Percentiles rank a stretch among this genome's conserved stretches.
phyloP scores from a whole-genome alignment of 2,888 invertebrate genomes.

The Myathropa florea region DNA sequence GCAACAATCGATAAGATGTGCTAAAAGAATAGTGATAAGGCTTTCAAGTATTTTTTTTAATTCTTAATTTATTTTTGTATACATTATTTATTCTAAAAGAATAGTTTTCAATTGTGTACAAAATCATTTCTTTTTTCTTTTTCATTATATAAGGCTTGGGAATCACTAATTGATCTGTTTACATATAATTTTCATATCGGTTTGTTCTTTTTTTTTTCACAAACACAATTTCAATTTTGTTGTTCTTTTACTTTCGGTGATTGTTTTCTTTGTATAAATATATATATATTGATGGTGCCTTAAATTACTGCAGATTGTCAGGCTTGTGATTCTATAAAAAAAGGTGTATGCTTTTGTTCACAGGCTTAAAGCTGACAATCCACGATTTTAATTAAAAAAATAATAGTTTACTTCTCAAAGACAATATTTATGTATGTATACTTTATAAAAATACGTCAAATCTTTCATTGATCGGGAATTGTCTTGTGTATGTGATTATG shows the following conservation, averaged over 20 bases:
- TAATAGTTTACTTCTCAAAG: constrained; percentile 26
- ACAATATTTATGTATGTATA: constrained; percentile 21
- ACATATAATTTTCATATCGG: constrained; percentile 5
- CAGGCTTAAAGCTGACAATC: constrained; percentile 52
- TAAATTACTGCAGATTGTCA: constrained; percentile 31
- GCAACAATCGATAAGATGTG: not conserved
- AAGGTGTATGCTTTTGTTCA: constrained; percentile 1
- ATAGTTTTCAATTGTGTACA: constrained; percentile 53
- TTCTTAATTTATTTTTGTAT: not conserved
- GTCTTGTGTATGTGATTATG: not conserved
- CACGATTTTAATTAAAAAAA: constrained; percentile 27
- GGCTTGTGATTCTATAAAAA: constrained; percentile 32
- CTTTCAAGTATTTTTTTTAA: not conserved
- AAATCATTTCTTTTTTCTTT: constrained; percentile 42
- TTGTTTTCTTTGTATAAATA: constrained; percentile 39
- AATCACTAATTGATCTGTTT: constrained; percentile 63
- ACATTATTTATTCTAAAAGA: constrained; percentile 25
- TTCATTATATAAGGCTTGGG: constrained; percentile 59
- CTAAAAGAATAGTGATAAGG: not conserved
- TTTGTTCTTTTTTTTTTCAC: constrained; percentile 16
- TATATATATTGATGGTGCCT: constrained; percentile 21
- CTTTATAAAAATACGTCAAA: constrained; percentile 55
- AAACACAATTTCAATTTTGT: constrained; percentile 29
- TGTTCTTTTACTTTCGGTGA: constrained; percentile 37
- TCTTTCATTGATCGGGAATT: not conserved